phyloP scores from a whole-genome alignment of 2,113 vertebrate species.

The Phrynosoma platyrhinos region DNA sequence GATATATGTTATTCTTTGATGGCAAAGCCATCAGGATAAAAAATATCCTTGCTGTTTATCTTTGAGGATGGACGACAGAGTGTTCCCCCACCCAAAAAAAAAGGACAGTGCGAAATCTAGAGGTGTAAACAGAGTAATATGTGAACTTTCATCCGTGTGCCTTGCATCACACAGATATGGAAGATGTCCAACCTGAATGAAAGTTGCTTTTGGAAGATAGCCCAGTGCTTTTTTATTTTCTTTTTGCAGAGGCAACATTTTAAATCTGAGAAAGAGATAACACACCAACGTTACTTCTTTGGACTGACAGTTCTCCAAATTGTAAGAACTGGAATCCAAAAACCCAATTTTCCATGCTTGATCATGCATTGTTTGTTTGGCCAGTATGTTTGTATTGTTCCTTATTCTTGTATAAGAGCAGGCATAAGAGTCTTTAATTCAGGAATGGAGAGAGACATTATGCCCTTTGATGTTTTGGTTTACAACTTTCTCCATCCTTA shows the following conservation, averaged over 20 bases:
- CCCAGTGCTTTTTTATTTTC: no score
- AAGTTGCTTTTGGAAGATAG: background rate
- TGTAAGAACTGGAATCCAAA: no score
- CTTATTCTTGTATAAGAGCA: no score
- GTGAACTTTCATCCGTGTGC: background rate
- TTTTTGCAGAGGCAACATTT: background rate
- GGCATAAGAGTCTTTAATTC: background rate
- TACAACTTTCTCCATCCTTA: no score
- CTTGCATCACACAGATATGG: background rate
- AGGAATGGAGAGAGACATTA: background rate
- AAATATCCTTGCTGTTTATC: background rate
- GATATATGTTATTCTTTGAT: background rate
- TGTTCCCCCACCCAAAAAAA: no score
- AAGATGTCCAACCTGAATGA: background rate
- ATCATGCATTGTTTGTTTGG: no score
- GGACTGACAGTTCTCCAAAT: no score
- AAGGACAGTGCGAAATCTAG: background rate
- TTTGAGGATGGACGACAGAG: background rate
- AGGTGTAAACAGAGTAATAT: background rate
- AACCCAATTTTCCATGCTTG: no score
- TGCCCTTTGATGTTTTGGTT: no score
- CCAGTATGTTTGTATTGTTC: no score
- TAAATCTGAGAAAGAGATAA: background rate
- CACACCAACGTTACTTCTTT: no score
- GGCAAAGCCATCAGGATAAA: background rate